Evolutionary conservation across 2,113 vertebrate genomes (phyloP).

Genomic region (Tympanuchus pallidicinctus): DNA sequence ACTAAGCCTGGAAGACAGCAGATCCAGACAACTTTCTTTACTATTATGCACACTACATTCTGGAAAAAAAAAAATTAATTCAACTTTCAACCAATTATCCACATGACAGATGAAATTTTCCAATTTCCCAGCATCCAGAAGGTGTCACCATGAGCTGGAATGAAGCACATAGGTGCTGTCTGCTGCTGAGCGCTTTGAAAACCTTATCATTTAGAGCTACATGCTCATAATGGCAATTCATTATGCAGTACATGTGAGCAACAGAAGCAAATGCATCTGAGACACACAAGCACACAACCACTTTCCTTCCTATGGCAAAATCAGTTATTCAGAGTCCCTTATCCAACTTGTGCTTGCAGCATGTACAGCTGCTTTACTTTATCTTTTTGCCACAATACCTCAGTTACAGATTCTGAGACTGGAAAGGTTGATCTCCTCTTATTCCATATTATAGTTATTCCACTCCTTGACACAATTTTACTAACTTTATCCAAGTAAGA

Average conservation of each 20-base stretch:
- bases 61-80: not conserved
- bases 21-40: not conserved
- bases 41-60: not conserved
- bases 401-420: not conserved
- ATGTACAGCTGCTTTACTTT: not conserved
- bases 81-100: not conserved
- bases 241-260: rapidly evolving
- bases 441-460: not conserved
- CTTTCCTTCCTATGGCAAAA: not conserved
- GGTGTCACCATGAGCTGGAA: not conserved
- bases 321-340: not conserved
- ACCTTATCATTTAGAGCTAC: rapidly evolving
- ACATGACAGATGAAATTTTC: not conserved
- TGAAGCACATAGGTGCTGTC: not conserved
- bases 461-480: not conserved
- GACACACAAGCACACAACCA: not conserved
- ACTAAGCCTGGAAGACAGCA: not conserved
- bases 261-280: not conserved
- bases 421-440: not conserved
- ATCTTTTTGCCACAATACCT: not conserved
- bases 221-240: not conserved
- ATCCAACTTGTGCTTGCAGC: not conserved
- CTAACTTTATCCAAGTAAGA: not conserved
- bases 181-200: not conserved
- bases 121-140: not conserved